Evolutionary conservation across 37 sponge, comb jelly and placozoan species (phyloP).

Genomic region (Axinella damicornis): DNA sequence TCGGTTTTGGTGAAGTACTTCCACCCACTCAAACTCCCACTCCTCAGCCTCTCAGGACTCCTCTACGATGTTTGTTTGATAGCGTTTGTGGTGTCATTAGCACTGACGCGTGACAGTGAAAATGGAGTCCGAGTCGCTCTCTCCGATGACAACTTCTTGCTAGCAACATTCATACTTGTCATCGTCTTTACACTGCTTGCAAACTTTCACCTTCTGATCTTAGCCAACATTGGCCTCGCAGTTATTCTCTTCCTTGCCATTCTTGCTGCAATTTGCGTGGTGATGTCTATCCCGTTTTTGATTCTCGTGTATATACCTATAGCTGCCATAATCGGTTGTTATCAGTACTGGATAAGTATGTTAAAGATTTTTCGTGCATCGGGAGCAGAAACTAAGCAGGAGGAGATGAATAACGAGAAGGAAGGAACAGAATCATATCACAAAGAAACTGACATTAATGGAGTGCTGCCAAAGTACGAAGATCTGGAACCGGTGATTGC

Average conservation of each 20-base stretch:
- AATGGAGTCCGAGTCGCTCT: background rate
- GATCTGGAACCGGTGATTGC: too few relatives aligned
- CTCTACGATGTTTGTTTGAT: conserved; percentile 19
- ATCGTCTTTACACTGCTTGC: background rate
- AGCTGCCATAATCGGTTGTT: too few relatives aligned
- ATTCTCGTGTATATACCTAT: too few relatives aligned
- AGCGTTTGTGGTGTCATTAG: conserved; percentile 26
- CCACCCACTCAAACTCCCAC: conserved; percentile 24
- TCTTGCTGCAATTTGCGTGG: background rate
- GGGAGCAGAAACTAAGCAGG: too few relatives aligned
- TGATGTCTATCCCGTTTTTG: background rate
- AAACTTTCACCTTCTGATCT: conserved; percentile 32
- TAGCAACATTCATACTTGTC: conserved; percentile 9
- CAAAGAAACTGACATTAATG: too few relatives aligned
- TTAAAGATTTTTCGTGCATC: too few relatives aligned
- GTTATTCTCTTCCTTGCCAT: background rate
- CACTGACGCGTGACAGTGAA: conserved; percentile 3
- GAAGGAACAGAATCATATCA: background rate
- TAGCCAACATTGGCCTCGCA: background rate
- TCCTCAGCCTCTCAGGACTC: conserved; percentile 7
- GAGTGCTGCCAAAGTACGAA: too few relatives aligned
- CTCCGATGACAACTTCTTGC: background rate
- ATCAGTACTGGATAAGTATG: too few relatives aligned
- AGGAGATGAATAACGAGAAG: too few relatives aligned
- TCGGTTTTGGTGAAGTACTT: conserved; percentile 13